Evolutionary conservation across 2,797 vertebrate species (phyloP).

Genomic region (Ctenopoma multispine): DNA sequence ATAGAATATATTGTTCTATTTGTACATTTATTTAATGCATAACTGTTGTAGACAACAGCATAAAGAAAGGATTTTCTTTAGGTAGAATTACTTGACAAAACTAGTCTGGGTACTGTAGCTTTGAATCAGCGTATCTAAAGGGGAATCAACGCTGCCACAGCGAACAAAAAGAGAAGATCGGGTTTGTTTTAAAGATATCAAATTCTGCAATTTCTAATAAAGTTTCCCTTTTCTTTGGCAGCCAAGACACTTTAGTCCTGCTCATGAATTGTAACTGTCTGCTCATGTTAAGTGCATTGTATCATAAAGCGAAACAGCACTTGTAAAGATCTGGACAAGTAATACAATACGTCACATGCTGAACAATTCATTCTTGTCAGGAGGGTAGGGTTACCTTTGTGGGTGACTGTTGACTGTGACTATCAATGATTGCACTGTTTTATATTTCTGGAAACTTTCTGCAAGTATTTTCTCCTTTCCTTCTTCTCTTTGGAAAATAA

Average conservation of each 20-base stretch:
- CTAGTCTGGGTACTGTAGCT: constrained; percentile 48
- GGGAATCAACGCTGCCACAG: constrained; percentile 52
- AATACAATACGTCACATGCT: constrained; percentile 46
- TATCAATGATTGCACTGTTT: constrained; percentile 62
- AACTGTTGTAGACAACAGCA: constrained; percentile 9
- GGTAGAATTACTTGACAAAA: constrained; percentile 64
- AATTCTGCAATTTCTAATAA: constrained; percentile 75
- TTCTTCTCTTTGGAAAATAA: constrained; percentile 57
- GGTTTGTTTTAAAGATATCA: constrained; percentile 70
- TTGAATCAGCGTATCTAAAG: constrained; percentile 68
- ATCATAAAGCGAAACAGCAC: constrained; percentile 44
- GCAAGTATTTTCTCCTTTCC: constrained; percentile 42
- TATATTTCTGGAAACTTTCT: constrained; percentile 63
- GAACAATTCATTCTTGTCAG: constrained; percentile 41
- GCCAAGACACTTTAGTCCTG: constrained; percentile 56
- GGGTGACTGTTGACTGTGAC: constrained; percentile 49
- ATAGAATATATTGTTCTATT: no score
- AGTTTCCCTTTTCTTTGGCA: constrained; percentile 54
- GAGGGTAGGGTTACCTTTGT: constrained; percentile 59
- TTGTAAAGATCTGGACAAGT: constrained; percentile 51
- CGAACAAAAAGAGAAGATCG: constrained; percentile 49
- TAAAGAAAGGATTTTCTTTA: constrained; percentile 35
- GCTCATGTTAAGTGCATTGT: constrained; percentile 57
- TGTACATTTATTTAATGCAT: no score
- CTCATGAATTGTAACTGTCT: constrained; percentile 62